Conservation (phyloP, 2,797 vertebrate genomes). For the Ctenosaura bakeri region DNA sequence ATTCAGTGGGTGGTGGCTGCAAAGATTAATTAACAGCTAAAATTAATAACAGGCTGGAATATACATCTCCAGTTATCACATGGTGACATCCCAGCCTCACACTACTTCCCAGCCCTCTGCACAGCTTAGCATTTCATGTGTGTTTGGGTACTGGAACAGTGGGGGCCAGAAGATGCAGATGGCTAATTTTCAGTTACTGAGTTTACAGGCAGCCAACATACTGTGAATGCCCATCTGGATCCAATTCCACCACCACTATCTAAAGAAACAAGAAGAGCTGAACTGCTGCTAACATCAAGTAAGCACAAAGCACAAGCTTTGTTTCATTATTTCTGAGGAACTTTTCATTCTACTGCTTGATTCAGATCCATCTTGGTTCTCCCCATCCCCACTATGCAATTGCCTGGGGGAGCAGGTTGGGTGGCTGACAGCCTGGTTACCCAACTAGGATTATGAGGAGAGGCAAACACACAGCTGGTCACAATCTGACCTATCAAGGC, state of each 20-base stretch:
- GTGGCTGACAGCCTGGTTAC: neutral
- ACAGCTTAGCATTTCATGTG: neutral
- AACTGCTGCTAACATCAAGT: too few relatives aligned
- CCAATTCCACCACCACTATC: neutral
- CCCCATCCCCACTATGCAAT: neutral
- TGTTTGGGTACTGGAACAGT: neutral
- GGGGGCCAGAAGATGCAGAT: neutral
- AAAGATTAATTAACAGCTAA: too few relatives aligned
- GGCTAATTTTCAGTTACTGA: neutral
- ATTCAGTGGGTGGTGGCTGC: too few relatives aligned
- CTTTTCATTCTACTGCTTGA: neutral
- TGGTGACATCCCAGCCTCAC: too few relatives aligned
- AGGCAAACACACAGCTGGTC: neutral
- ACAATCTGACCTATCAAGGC: neutral
- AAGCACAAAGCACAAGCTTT: neutral
- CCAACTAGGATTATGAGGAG: neutral
- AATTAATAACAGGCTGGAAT: too few relatives aligned
- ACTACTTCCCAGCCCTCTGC: too few relatives aligned
- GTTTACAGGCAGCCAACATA: neutral
- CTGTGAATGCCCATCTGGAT: neutral
- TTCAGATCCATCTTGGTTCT: neutral
- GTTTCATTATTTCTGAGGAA: neutral
- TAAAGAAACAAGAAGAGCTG: neutral
- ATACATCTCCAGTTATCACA: too few relatives aligned
- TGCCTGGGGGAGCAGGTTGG: neutral